phyloP scores from a whole-genome alignment of 2,797 vertebrate genomes.

The Sciurus vulgaris region DNA sequence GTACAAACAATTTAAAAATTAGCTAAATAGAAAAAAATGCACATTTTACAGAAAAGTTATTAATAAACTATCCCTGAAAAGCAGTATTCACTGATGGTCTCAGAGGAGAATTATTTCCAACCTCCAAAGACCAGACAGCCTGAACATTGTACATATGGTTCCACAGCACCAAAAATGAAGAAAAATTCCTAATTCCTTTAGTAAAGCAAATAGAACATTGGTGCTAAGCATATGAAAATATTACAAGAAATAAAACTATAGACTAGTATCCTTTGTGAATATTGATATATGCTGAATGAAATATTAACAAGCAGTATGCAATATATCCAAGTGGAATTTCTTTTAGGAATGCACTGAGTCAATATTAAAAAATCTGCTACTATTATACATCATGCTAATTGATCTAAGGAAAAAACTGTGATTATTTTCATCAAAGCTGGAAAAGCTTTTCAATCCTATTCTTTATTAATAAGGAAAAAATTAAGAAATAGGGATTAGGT shows the following conservation, averaged over 20 bases:
- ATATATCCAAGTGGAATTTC: constrained; percentile 1
- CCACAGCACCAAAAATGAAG: not conserved
- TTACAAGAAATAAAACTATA: not conserved
- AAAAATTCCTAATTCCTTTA: constrained; percentile 8
- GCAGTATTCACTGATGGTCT: not conserved
- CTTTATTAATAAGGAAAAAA: not conserved
- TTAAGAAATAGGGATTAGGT: not conserved
- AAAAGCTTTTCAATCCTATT: not conserved
- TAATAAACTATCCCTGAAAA: not conserved
- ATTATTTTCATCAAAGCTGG: not conserved
- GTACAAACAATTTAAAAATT: not conserved
- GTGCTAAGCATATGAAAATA: not conserved
- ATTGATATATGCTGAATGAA: not conserved
- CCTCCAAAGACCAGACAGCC: not conserved
- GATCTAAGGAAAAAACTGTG: not conserved
- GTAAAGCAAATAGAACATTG: not conserved
- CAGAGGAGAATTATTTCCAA: constrained; percentile 27
- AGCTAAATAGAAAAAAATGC: not conserved
- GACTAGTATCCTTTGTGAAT: not conserved
- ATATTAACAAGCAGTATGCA: not conserved
- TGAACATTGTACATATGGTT: not conserved
- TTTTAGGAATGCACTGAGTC: not conserved
- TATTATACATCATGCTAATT: not conserved
- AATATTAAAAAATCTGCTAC: constrained; percentile 26
- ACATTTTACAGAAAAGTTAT: not conserved